These are phyloP conservation scores for Sinosuthora webbiana DNA, from an alignment of 2,113 vertebrate species.

Conservation along the genomic window DNA sequence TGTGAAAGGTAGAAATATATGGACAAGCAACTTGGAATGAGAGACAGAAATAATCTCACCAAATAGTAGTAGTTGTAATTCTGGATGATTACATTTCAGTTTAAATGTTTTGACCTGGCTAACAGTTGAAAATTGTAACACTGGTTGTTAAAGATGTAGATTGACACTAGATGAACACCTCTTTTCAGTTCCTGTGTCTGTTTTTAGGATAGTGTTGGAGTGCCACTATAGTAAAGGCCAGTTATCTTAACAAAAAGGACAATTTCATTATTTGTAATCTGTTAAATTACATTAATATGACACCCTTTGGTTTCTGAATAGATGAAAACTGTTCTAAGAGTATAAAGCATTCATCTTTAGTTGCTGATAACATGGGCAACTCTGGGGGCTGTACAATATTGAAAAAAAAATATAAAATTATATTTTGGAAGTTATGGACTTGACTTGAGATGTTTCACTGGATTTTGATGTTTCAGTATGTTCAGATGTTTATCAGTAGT, in stretches of 20 bases:
- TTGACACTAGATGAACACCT: background rate
- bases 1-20: background rate
- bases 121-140: background rate
- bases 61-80: background rate
- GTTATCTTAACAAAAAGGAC: slow-evolving; percentile 43
- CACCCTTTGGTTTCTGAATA: slow-evolving; percentile 20
- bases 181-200: slow-evolving; percentile 8
- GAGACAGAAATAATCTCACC: background rate
- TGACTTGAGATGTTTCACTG: background rate
- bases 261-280: slow-evolving; percentile 48
- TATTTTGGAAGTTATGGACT: background rate
- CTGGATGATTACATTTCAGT: slow-evolving; percentile 2
- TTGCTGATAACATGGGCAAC: slow-evolving; percentile 4
- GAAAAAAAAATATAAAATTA: background rate
- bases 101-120: slow-evolving; percentile 15
- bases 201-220: slow-evolving; percentile 54
- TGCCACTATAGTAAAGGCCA: slow-evolving; percentile 21
- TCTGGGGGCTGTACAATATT: background rate
- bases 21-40: background rate
- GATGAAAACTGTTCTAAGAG: slow-evolving; percentile 35
- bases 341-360: slow-evolving; percentile 7
- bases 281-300: slow-evolving; percentile 48
- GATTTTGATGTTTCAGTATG: background rate
- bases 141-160: slow-evolving; percentile 25
- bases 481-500: background rate